Base-by-base conservation (phyloP, 2,113 vertebrate genomes). In the Sceloporus undulatus region DNA sequence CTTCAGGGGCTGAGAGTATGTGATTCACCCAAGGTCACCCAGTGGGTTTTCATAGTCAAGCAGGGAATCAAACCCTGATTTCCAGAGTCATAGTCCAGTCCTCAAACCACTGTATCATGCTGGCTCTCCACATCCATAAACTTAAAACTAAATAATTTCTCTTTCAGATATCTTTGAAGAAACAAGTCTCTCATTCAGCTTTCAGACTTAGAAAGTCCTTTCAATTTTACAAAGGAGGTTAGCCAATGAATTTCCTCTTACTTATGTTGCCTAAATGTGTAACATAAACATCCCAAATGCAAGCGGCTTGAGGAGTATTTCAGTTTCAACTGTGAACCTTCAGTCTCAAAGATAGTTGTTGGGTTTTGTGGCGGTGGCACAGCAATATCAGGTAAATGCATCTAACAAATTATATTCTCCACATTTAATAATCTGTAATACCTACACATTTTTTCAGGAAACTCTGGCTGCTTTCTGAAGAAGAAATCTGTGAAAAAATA, bases 401-500 rank as follows among this genome's bases (percentile, higher is more conserved):
- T 62, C n/a, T 54, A 87, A 42, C 25, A 77, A 68, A 38, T 66
- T 0, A 34, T 48, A 62, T 62, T 75, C 71, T 34, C 40, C 62
- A 52, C 42, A 13, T 1, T 18, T 13, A 76, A 54, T 68, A 62
- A 25, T 1, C 13, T 79, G 21, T 42, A 79, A 77, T 77, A 96
- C 97, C 9, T 96, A 97, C 97, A 96, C 92, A 96, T 97, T 92
- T 96, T 97, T 65, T 85, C 95, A 89, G 70, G 92, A 88, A 96
- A 94, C 68, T 94, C 92, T 10, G 93, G 95, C 90, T 96, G 96
- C 87, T 96, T 97, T 88, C 96, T 96, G 76, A 97, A 94, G 97
- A 98, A 96, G 94, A 99, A 96, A 91, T 98, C 99, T 89, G 96
- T 93, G 90, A 99, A 98, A 80, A 98, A 79, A 23, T 98, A 94